These are phyloP conservation scores for Nothobranchius furzeri DNA, from an alignment of 2,113 vertebrate species.

Conservation along the genomic window DNA sequence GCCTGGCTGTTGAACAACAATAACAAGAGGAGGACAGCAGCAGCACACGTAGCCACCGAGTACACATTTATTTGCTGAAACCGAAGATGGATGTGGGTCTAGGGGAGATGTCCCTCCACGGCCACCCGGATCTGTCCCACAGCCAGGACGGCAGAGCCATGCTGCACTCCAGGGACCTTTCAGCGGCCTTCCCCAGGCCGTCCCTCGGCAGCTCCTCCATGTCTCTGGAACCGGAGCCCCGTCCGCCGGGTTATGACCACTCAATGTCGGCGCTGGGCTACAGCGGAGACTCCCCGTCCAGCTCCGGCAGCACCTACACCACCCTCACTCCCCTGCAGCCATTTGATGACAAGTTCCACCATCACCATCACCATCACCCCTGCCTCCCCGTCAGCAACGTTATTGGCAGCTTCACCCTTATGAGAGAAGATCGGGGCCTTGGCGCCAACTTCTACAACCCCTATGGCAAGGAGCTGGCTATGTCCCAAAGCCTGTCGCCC, in stretches of 20 bases:
- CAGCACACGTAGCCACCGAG: slow-evolving; percentile 16
- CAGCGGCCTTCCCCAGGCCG: slow-evolving; percentile 80
- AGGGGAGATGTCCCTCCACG: slow-evolving; percentile 82
- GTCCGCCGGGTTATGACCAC: slow-evolving; percentile 75
- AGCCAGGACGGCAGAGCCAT: slow-evolving; percentile 79
- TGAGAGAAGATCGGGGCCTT: slow-evolving; percentile 83
- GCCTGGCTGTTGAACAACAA: slow-evolving; percentile 58
- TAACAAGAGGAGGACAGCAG: slow-evolving; percentile 46
- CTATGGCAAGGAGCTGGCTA: slow-evolving; percentile 82
- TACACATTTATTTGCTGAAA: slow-evolving; percentile 13
- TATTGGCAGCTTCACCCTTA: slow-evolving; percentile 85
- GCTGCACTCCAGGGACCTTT: slow-evolving; percentile 80
- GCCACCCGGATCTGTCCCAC: slow-evolving; percentile 80
- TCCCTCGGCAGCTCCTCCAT: slow-evolving; percentile 78
- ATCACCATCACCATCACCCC: slow-evolving; percentile 82
- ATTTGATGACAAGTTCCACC: slow-evolving; percentile 84
- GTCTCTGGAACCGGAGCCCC: slow-evolving; percentile 80
- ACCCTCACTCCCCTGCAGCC: slow-evolving; percentile 84
- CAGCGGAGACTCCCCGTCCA: slow-evolving; percentile 81
- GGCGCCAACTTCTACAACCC: slow-evolving; percentile 84
- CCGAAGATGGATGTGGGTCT: slow-evolving; percentile 79
- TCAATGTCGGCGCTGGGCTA: slow-evolving; percentile 82
- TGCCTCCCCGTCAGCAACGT: slow-evolving; percentile 85
- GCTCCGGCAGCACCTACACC: slow-evolving; percentile 82
- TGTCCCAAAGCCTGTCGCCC: slow-evolving; percentile 80